Evolutionary conservation across 2,888 invertebrate species (phyloP), one percentile per base, ranked within the genome.

Genomic region (Orthosia incerta): DNA sequence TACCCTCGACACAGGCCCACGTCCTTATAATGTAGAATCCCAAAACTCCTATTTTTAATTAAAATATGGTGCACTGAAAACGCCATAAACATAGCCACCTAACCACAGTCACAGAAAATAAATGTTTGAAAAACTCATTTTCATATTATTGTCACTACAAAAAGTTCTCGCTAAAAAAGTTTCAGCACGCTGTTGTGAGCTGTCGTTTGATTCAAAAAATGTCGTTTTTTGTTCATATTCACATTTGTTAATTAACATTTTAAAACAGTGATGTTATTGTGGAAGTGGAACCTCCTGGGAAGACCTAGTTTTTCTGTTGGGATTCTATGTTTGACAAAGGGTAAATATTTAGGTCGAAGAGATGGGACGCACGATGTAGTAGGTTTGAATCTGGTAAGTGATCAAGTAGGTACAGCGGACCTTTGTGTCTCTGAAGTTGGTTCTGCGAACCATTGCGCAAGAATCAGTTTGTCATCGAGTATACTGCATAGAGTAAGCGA

Each of bases 231-330:
- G 69, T 65, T 62, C 51, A 59, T 59, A 59, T 56, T 62, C 61
- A 55, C 59, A 68, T 71, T 77, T 62, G 73, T 70, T 72, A 66
- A 76, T 80, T 80, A 76, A 69, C 69, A 69, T 78, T 78, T 77
- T 57, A 56, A 4, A 31, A 48, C 7, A 23, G 15, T 60, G 31
- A 50, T 59, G 18, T 80, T 76, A 65, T 26, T 53, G 31, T 31
- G 45, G 18, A 7, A 60, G 31, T 31, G 31, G 18, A 7, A 60
- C 13, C 26, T 11, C 61, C 60, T 18, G 15, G 23, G 4, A 11
- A n/a, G 56, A 23, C n/a, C 4, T 50, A 53, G 31, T 45, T 62
- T 68, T 23, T 20, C 2, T 9, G n/a, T 1, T 55, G 3, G 23
- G 3, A 4, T 57, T 57, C 9, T 50, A 31, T 57, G 18, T 68